Conservation (phyloP, 2,797 vertebrate genomes). For the Avahi laniger region DNA sequence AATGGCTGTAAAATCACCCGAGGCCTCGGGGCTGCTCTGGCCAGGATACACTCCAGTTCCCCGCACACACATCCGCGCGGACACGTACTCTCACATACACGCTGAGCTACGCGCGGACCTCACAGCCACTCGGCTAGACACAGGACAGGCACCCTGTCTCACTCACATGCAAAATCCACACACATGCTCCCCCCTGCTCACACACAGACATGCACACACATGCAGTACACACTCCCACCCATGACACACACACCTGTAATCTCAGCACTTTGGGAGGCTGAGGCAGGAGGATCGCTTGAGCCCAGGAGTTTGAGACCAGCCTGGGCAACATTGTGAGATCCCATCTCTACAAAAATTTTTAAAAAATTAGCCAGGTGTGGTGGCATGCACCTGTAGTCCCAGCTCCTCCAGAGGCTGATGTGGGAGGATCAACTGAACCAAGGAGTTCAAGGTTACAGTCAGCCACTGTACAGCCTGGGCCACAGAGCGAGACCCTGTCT, state of each 20-base stretch:
- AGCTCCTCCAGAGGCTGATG: neutral
- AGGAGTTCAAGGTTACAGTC: neutral
- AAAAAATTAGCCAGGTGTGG: neutral
- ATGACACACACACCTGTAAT: neutral
- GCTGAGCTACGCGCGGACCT: neutral
- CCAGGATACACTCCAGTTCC: rapidly evolving
- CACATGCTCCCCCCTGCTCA: neutral
- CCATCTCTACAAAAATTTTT: too few relatives aligned
- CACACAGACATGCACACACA: neutral
- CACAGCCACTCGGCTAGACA: neutral
- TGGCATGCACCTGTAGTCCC: neutral
- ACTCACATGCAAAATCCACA: neutral
- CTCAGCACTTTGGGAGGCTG: neutral
- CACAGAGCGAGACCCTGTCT: neutral
- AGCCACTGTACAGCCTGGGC: neutral
- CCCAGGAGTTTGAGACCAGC: neutral
- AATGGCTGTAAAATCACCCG: slow-evolving; percentile 61
- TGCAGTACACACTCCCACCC: neutral
- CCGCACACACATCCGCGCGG: rapidly evolving
- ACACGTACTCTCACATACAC: neutral
- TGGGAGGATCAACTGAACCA: neutral
- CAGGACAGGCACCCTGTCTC: neutral
- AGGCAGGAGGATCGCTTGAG: neutral
- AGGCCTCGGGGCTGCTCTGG: neutral
- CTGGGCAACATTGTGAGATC: neutral